Conservation (phyloP, 2,113 vertebrate genomes). For the Vulpes lagopus region DNA sequence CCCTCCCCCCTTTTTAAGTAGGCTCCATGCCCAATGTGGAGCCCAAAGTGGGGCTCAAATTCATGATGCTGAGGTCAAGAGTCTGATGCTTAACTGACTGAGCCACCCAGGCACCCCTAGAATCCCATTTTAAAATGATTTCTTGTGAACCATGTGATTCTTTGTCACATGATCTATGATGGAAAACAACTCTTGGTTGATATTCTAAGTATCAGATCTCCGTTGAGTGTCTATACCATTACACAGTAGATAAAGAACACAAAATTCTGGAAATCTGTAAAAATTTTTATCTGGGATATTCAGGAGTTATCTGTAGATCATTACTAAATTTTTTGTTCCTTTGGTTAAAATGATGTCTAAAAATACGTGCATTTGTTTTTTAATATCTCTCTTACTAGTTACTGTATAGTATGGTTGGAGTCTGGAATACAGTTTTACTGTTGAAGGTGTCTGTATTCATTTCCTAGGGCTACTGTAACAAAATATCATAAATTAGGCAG, state of each 20-base stretch:
- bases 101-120: not conserved
- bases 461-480: not conserved
- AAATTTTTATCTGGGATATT: not conserved
- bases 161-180: not conserved
- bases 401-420: not conserved
- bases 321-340: not conserved
- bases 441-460: not conserved
- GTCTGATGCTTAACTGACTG: not conserved
- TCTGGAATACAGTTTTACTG: not conserved
- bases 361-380: not conserved
- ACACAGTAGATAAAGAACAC: not conserved
- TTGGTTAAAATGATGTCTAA: not conserved
- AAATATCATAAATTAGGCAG: not conserved
- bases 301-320: not conserved
- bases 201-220: not conserved
- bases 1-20: not conserved
- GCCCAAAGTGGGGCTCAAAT: not conserved
- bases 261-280: not conserved
- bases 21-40: not conserved
- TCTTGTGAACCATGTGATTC: not conserved
- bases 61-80: not conserved
- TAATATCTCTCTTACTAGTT: not conserved
- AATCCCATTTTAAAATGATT: not conserved
- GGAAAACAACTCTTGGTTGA: not conserved
- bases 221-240: not conserved